Evolutionary conservation across 2,797 vertebrate species (phyloP), one percentile per base, ranked within the genome.

Genomic region (Typhlichthys subterraneus): DNA sequence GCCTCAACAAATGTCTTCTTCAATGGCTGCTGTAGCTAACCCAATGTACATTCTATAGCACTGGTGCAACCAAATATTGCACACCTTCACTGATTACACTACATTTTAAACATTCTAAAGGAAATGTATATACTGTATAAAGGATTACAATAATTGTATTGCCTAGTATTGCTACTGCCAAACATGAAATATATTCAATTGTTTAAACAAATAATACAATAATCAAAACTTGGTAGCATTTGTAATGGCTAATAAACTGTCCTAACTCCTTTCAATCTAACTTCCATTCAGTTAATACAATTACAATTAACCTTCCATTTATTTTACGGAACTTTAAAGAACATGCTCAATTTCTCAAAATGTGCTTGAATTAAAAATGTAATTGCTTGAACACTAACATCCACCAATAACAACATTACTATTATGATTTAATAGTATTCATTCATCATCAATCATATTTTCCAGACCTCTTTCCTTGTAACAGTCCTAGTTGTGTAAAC

Each of bases 371-470:
- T 13, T 68, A 49, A 63, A 8, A 59, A 66, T 45, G 57, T 77
- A 50, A 56, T 12, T 31, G 4, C 46, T 79, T 61, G 23, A 45
- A 14, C 42, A 63, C 81, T 87, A 76, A 77, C 75, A 53, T 57
- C 42, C 8, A 49, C 13, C 2, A 49, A 19, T 19, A 52, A 9
- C 3, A 61, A 45, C 29, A 13, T 6, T 23, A 1, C 14, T 38
- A 2, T 45, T 0, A 5, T 10, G 13, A 1, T 0, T 17, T 1
- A 19, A 0, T 2, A 48, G 4, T 14, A 63, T 3, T 48, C 8
- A 6, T 13, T 46, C 54, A 15, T 45, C 17, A 19, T 52, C 48
- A n/a, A 8, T 61, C 14, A 7, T 12, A 11, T 45, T 63, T 14
- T 47, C 53, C 47, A 59, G 31, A 45, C 47, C 17, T 31, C 61